phyloP scores from a whole-genome alignment of 2,888 invertebrate genomes.

The Geophilus truncorum region DNA sequence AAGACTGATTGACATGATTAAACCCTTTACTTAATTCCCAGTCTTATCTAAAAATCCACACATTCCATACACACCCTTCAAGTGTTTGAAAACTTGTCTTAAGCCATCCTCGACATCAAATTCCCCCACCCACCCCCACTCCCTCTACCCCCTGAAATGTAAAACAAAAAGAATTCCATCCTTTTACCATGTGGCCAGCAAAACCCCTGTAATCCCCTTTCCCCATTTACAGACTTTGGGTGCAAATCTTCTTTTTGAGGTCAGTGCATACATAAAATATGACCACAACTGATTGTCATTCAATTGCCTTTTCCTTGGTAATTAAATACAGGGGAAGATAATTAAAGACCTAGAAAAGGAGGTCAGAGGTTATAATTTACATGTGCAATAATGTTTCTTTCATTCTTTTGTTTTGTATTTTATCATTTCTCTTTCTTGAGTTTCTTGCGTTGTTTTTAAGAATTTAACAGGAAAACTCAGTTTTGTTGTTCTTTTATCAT shows the following conservation, averaged over 20 bases:
- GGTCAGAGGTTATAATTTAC: background rate
- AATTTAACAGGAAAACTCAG: too few species aligned
- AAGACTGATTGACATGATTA: conserved; percentile 19
- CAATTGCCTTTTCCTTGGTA: conserved; percentile 12
- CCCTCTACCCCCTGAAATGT: background rate
- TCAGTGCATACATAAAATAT: conserved; percentile 24
- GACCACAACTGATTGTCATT: conserved; percentile 18
- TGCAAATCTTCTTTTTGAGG: conserved; percentile 15
- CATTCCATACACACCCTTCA: conserved; percentile 1
- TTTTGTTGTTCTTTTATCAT: too few species aligned
- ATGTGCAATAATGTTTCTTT: background rate
- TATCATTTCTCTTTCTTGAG: too few species aligned
- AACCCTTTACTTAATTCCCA: conserved; percentile 19
- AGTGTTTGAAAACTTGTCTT: background rate
- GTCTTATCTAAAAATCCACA: conserved; percentile 22
- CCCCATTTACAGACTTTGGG: background rate
- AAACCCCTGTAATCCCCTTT: background rate
- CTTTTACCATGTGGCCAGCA: background rate
- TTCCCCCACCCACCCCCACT: background rate
- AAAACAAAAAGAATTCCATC: background rate
- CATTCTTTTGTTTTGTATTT: background rate
- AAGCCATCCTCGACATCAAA: background rate
- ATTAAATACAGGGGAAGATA: background rate
- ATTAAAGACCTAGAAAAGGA: background rate
- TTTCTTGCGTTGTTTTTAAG: too few species aligned